Percentiles rank a stretch among this genome's conserved stretches.
phyloP scores from a whole-genome alignment of 2,797 vertebrate genomes.

The Sebastes paucispinis region DNA sequence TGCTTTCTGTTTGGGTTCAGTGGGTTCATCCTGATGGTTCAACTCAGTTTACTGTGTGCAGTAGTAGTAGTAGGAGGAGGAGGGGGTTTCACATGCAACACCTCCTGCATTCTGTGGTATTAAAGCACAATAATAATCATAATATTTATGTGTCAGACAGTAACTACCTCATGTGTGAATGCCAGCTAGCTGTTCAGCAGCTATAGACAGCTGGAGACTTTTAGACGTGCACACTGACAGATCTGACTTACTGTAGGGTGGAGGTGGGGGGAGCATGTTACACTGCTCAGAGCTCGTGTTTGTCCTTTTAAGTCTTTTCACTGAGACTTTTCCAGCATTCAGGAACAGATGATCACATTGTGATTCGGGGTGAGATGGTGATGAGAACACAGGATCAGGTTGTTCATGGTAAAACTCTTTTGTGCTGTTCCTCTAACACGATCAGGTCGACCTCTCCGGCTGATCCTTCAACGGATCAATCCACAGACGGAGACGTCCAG shows the following conservation, averaged over 20 bases:
- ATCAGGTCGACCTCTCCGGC: not conserved
- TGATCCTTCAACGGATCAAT: not conserved
- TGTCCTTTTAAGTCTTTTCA: not conserved
- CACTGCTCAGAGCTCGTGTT: not conserved
- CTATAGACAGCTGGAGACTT: not conserved
- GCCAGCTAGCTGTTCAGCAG: not conserved
- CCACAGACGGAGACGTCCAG: not conserved
- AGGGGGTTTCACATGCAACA: not conserved
- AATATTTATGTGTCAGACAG: conserved; percentile 1
- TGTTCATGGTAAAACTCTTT: not conserved
- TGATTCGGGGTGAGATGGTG: not conserved
- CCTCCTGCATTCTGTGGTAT: conserved; percentile 3
- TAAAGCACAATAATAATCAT: conserved; percentile 1
- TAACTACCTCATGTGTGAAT: not conserved
- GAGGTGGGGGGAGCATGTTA: conserved; percentile 3
- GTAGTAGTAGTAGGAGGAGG: too few species aligned
- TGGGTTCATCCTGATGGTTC: conserved; percentile 45
- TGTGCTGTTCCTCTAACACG: not conserved
- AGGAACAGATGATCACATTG: not conserved
- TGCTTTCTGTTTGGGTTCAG: conserved; percentile 39
- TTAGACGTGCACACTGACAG: not conserved
- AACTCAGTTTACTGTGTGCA: conserved; percentile 31
- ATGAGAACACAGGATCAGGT: not conserved
- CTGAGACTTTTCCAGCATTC: not conserved
- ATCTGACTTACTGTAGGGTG: not conserved